A percentile compares a stretch with the other conserved stretches of the same genome.
These are phyloP conservation scores for Mythimna albipuncta DNA, from an alignment of 2,888 invertebrate species.

Conservation along the genomic window DNA sequence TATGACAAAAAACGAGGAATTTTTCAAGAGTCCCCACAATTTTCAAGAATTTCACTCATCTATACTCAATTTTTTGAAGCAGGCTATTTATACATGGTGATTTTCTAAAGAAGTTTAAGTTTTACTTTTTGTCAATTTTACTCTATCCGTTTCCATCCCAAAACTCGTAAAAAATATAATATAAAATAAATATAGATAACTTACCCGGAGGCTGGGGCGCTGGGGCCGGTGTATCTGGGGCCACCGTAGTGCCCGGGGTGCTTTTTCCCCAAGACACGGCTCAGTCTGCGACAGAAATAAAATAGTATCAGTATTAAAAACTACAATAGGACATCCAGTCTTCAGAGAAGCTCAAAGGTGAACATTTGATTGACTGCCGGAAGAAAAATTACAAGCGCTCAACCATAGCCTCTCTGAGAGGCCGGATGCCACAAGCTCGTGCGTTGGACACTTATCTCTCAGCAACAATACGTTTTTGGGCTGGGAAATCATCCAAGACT, in stretches of 20 bases:
- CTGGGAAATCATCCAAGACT: too few species aligned
- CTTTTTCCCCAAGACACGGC: conserved; percentile 91
- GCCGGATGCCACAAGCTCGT: too few species aligned
- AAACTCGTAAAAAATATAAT: background rate
- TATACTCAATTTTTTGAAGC: too few species aligned
- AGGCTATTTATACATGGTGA: background rate
- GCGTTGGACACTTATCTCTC: too few species aligned
- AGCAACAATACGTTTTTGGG: too few species aligned
- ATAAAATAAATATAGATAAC: too few species aligned
- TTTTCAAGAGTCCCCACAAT: background rate
- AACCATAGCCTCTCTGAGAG: too few species aligned
- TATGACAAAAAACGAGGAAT: background rate
- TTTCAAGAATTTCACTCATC: background rate
- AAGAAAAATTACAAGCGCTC: too few species aligned
- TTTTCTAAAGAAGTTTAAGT: background rate
- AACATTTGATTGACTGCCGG: too few species aligned
- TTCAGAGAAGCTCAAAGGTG: background rate
- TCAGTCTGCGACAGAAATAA: conserved; percentile 75
- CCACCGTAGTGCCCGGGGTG: conserved; percentile 90
- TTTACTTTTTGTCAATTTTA: background rate
- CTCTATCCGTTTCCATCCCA: background rate
- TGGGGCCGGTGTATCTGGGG: conserved; percentile 89
- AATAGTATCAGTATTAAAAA: background rate
- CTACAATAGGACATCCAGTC: background rate
- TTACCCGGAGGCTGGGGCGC: conserved; percentile 89